Evolutionary conservation across 2,113 vertebrate species (phyloP).

Genomic region (Hirundichthys speculiger): DNA sequence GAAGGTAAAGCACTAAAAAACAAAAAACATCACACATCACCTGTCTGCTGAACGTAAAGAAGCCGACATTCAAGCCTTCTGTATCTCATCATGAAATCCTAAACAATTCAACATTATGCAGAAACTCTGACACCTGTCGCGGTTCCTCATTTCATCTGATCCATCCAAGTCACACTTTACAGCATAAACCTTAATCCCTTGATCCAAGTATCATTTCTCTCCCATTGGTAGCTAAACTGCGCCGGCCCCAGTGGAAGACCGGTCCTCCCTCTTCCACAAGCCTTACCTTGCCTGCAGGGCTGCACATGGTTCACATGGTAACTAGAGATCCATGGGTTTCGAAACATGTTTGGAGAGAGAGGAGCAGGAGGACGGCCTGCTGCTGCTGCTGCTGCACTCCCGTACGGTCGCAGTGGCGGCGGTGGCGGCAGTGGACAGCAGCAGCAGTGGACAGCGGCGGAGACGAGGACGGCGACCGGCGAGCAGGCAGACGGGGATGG

Average conservation of each 20-base stretch:
- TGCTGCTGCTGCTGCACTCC: slow-evolving; percentile 16
- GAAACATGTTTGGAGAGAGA: slow-evolving; percentile 86
- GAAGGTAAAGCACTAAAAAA: background rate
- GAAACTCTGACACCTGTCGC: background rate
- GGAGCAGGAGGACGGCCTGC: slow-evolving; percentile 15
- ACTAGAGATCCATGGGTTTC: slow-evolving; percentile 89
- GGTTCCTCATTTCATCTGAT: background rate
- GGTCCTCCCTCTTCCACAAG: slow-evolving; percentile 25
- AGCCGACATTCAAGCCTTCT: background rate
- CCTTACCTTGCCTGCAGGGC: slow-evolving; percentile 89
- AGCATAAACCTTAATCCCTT: background rate
- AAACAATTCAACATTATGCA: too few relatives aligned
- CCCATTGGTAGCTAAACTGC: too few relatives aligned
- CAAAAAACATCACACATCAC: background rate
- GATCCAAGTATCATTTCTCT: too few relatives aligned
- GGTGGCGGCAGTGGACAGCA: slow-evolving; percentile 14
- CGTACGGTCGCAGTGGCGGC: slow-evolving; percentile 14
- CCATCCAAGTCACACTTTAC: too few relatives aligned
- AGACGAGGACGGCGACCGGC: slow-evolving; percentile 24
- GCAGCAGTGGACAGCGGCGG: slow-evolving; percentile 15
- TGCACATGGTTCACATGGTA: slow-evolving; percentile 84
- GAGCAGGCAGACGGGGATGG: slow-evolving; percentile 33
- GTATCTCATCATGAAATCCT: too few relatives aligned
- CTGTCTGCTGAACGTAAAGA: slow-evolving; percentile 6
- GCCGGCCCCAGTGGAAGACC: background rate